Evolutionary conservation across 2,797 vertebrate species (phyloP).

Genomic region (Spea hammondii): DNA sequence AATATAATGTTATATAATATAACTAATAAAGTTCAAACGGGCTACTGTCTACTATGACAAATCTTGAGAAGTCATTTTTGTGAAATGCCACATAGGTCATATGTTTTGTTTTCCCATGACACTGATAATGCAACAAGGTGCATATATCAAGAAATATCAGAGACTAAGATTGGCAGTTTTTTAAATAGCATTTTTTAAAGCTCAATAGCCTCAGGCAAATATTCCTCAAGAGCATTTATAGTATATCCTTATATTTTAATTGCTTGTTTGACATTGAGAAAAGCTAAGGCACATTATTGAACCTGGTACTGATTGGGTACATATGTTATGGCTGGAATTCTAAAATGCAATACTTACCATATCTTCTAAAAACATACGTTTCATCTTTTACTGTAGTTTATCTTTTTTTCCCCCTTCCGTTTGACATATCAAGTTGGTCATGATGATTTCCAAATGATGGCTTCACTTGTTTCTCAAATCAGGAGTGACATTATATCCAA

Average conservation of each 20-base stretch:
- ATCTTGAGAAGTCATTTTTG: too few species aligned
- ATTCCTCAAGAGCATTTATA: constrained; percentile 11
- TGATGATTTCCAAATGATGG: constrained; percentile 57
- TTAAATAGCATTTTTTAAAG: constrained; percentile 26
- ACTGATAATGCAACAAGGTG: background rate
- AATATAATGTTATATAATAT: too few species aligned
- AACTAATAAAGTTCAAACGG: too few species aligned
- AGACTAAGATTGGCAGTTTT: constrained; percentile 31
- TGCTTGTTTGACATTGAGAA: constrained; percentile 36
- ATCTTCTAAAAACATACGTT: constrained; percentile 47
- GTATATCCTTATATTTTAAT: constrained; percentile 27
- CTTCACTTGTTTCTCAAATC: constrained; percentile 59
- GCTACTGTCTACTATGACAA: too few species aligned
- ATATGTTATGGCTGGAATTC: constrained; percentile 3
- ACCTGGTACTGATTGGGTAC: constrained; percentile 2
- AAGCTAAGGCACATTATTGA: constrained; percentile 2
- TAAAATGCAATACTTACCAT: constrained; percentile 36
- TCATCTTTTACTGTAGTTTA: constrained; percentile 50
- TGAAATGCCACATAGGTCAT: background rate
- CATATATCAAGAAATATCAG: constrained; percentile 32
- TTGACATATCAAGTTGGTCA: constrained; percentile 56
- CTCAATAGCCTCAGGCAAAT: constrained; percentile 35
- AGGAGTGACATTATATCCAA: constrained; percentile 55
- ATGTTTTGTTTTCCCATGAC: background rate
- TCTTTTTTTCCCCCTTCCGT: constrained; percentile 50